These are phyloP conservation scores for Bactericera cockerelli DNA, from an alignment of 1,140 invertebrate genomes.

Conservation along the genomic window DNA sequence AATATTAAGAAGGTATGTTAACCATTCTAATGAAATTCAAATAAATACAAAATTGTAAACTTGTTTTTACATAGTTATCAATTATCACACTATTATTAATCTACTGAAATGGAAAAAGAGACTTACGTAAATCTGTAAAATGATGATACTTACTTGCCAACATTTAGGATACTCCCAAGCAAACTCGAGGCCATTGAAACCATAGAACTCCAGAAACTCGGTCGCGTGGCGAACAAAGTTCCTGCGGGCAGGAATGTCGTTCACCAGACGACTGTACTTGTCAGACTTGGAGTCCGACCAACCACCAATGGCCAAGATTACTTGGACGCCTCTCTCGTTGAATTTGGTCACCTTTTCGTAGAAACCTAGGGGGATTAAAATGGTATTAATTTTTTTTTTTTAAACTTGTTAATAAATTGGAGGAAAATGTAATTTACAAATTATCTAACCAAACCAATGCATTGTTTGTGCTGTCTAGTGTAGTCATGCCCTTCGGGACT, in stretches of 20 bases:
- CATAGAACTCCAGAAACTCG: slow-evolving; percentile 58
- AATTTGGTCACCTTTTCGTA: slow-evolving; percentile 42
- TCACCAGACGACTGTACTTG: slow-evolving; percentile 65
- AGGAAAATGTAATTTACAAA: slow-evolving; percentile 3
- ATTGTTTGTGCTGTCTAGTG: too few species aligned
- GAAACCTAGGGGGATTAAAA: slow-evolving; percentile 31
- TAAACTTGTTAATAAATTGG: slow-evolving; percentile 4
- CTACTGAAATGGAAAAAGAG: too few species aligned
- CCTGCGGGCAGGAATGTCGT: slow-evolving; percentile 45
- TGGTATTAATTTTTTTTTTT: too few species aligned
- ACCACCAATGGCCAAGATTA: slow-evolving; percentile 53
- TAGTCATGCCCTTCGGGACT: too few species aligned
- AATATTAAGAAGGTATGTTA: too few species aligned
- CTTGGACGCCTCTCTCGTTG: slow-evolving; percentile 37
- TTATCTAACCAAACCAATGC: too few species aligned
- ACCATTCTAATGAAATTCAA: too few species aligned
- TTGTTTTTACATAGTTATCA: too few species aligned
- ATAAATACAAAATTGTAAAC: too few species aligned
- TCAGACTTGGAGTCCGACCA: slow-evolving; percentile 75
- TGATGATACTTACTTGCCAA: slow-evolving; percentile 63
- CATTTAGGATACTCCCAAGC: slow-evolving; percentile 85
- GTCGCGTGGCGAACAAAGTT: slow-evolving; percentile 55
- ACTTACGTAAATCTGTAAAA: too few species aligned
- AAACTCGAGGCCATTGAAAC: slow-evolving; percentile 67
- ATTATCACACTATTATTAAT: too few species aligned